Conservation (phyloP, 1,140 invertebrate species). For the Aradophagus sp. region DNA sequence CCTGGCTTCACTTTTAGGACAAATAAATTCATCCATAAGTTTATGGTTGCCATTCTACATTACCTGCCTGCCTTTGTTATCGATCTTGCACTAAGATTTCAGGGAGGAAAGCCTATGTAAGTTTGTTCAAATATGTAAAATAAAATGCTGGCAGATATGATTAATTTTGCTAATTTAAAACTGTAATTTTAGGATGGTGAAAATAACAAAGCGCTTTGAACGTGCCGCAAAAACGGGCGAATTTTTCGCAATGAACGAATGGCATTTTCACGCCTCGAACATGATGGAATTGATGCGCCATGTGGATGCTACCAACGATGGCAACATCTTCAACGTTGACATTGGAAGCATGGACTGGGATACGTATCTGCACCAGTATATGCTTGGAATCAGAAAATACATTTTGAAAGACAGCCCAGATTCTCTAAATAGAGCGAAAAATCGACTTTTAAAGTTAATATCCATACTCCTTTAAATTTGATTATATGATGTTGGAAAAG, state of each 20-base stretch:
- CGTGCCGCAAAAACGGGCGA: slow-evolving; percentile 85
- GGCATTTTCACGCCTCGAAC: slow-evolving; percentile 87
- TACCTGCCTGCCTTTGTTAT: slow-evolving; percentile 86
- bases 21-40: slow-evolving; percentile 81
- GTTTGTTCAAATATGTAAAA: no score
- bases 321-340: slow-evolving; percentile 78
- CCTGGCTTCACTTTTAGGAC: slow-evolving; percentile 87
- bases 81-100: slow-evolving; percentile 81
- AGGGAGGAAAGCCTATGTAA: slow-evolving; percentile 87
- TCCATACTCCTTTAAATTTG: neutral
- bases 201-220: slow-evolving; percentile 86
- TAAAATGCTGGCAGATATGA: no score
- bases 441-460: slow-evolving; percentile 80
- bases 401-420: slow-evolving; percentile 84
- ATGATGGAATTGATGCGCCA: slow-evolving; percentile 80
- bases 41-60: slow-evolving; percentile 83
- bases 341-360: slow-evolving; percentile 80
- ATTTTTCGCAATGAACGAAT: slow-evolving; percentile 92
- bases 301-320: slow-evolving; percentile 78
- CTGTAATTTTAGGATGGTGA: slow-evolving; percentile 83
- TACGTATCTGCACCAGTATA: slow-evolving; percentile 82
- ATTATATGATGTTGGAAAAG: no score
- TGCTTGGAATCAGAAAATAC: slow-evolving; percentile 86
- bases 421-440: slow-evolving; percentile 79
- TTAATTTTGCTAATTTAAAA: no score